These are phyloP conservation scores for Lampris megalopsis DNA, from an alignment of 2,113 vertebrate species.

Conservation along the genomic window DNA sequence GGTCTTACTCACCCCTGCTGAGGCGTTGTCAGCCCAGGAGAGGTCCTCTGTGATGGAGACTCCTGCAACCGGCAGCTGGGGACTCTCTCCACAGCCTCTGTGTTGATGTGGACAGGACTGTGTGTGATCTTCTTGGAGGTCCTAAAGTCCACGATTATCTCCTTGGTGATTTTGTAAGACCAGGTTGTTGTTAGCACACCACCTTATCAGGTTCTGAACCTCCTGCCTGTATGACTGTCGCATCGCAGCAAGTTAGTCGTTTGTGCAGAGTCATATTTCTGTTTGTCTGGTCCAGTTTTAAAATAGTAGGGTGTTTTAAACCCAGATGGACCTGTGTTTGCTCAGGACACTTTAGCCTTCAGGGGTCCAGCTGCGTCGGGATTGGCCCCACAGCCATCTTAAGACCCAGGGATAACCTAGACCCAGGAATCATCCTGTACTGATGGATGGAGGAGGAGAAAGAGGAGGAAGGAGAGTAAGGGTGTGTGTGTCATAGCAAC, in stretches of 20 bases:
- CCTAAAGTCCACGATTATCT: too few species aligned
- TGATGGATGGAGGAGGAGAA: constrained; percentile 74
- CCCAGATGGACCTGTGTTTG: constrained; percentile 62
- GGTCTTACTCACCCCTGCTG: too few species aligned
- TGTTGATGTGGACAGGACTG: too few species aligned
- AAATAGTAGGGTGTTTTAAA: constrained; percentile 51
- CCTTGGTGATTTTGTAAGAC: too few species aligned
- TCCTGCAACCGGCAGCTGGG: too few species aligned
- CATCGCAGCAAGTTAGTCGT: not conserved
- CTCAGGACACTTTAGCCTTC: constrained; percentile 61
- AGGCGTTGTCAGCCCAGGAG: too few species aligned
- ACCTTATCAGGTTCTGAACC: too few species aligned
- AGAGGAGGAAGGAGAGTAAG: constrained; percentile 44
- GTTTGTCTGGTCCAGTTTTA: constrained; percentile 37
- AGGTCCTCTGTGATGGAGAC: too few species aligned
- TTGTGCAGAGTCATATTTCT: constrained; percentile 13
- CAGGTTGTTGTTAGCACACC: too few species aligned
- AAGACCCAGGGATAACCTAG: constrained; percentile 65
- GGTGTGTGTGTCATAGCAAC: constrained; percentile 66
- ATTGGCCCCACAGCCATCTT: constrained; percentile 55
- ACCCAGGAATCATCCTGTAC: constrained; percentile 67
- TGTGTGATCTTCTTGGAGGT: too few species aligned
- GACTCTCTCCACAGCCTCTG: too few species aligned
- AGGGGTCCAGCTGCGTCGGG: constrained; percentile 69
- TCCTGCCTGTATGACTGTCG: too few species aligned